Conservation (phyloP, 2,113 vertebrate genomes). For the Myiopsitta monachus region DNA sequence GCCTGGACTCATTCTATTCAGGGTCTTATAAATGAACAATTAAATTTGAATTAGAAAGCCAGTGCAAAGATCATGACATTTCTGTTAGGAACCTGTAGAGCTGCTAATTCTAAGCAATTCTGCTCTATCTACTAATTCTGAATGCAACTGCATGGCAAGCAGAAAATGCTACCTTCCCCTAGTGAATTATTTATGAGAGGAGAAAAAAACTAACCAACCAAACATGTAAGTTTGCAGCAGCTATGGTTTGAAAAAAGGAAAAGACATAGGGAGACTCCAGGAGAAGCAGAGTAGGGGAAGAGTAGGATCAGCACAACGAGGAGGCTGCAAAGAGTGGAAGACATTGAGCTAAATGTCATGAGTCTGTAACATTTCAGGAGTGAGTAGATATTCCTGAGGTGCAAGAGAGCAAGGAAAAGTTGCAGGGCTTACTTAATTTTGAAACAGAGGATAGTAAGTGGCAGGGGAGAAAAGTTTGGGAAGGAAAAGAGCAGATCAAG, state of each 20-base stretch:
- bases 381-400: not conserved
- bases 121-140: not conserved
- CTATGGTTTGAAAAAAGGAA: not conserved
- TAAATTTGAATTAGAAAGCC: not conserved
- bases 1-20: not conserved
- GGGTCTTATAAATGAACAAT: not conserved
- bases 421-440: not conserved
- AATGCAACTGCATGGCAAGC: not conserved
- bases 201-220: rapidly evolving
- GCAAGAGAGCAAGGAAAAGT: not conserved
- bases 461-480: not conserved
- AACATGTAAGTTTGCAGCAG: not conserved
- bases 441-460: not conserved
- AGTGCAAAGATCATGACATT: not conserved
- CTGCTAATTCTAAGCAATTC: not conserved
- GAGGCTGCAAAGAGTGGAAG: not conserved
- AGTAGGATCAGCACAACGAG: not conserved
- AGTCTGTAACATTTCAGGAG: not conserved
- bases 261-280: not conserved
- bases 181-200: not conserved
- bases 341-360: not conserved
- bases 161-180: not conserved
- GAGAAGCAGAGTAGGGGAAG: not conserved
- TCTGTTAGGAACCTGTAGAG: not conserved
- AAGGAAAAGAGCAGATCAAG: not conserved